phyloP scores from a whole-genome alignment of 2,797 vertebrate species.

The Mustela erminea region DNA sequence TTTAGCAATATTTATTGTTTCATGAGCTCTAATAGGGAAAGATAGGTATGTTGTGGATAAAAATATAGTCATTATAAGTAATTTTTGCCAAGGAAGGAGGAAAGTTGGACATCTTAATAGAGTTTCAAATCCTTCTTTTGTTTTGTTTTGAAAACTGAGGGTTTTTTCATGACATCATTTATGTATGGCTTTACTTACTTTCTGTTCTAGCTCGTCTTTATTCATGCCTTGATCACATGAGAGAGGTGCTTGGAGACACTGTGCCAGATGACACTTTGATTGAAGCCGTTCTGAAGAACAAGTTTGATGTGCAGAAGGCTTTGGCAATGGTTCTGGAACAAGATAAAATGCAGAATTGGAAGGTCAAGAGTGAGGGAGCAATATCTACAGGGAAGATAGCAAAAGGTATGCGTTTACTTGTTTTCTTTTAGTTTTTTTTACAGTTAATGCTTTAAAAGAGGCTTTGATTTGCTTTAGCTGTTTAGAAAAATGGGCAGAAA shows the following conservation, averaged over 20 bases:
- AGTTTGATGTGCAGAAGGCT: constrained; percentile 95
- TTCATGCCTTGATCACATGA: constrained; percentile 98
- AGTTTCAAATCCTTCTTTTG: background rate
- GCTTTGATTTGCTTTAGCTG: constrained; percentile 20
- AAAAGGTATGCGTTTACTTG: constrained; percentile 91
- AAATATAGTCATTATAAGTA: constrained; percentile 41
- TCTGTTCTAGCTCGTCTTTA: constrained; percentile 92
- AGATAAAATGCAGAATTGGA: constrained; percentile 87
- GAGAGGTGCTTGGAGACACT: constrained; percentile 94
- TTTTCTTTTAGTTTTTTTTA: constrained; percentile 50
- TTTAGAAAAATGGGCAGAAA: constrained; percentile 44
- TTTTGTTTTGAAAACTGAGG: constrained; percentile 24
- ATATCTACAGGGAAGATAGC: constrained; percentile 85
- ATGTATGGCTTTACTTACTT: constrained; percentile 62
- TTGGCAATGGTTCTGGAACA: constrained; percentile 94
- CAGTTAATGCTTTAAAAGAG: background rate
- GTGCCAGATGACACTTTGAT: constrained; percentile 93
- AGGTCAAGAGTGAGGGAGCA: constrained; percentile 86
- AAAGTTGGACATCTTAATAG: background rate
- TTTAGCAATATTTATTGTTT: background rate
- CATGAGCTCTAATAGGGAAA: background rate
- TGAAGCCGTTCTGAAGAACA: constrained; percentile 92
- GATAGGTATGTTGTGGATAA: constrained; percentile 13
- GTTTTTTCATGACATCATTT: background rate
- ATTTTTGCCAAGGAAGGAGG: constrained; percentile 34